Percentiles rank a stretch among this genome's conserved stretches.
These are phyloP conservation scores for Omphaloscelis lunosa DNA, from an alignment of 2,888 invertebrate genomes.

Conservation along the genomic window DNA sequence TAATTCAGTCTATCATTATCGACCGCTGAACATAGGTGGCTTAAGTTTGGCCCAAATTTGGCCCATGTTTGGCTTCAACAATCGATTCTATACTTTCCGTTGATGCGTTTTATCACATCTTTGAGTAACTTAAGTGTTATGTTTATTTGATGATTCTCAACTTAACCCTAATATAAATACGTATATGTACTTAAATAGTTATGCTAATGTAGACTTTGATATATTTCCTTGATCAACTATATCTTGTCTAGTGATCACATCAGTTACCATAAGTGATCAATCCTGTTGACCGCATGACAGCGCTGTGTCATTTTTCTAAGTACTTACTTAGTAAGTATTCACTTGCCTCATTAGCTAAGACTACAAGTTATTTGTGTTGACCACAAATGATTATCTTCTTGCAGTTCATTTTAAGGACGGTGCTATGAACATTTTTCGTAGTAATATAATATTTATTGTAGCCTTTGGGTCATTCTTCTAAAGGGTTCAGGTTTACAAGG, in stretches of 20 bases:
- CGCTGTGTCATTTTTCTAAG: conserved; percentile 29
- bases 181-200: conserved; percentile 3
- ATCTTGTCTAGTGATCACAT: conserved; percentile 17
- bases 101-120: not conserved
- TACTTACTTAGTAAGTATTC: conserved; percentile 1
- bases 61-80: not conserved
- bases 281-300: conserved; percentile 37
- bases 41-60: not conserved
- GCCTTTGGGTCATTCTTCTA: not conserved
- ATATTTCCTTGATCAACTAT: conserved; percentile 2
- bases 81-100: not conserved
- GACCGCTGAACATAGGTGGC: not conserved
- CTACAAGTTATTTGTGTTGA: conserved; percentile 7
- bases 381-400: conserved; percentile 6
- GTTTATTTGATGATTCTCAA: not conserved
- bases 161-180: too few relatives aligned
- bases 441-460: too few relatives aligned
- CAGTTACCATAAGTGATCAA: conserved; percentile 26
- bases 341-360: conserved; percentile 7
- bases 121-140: not conserved
- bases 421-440: not conserved
- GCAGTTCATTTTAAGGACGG: not conserved
- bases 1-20: not conserved
- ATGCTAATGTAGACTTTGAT: conserved; percentile 21
- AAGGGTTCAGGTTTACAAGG: not conserved